Evolutionary conservation across 2,888 invertebrate genomes (phyloP).

Genomic region (Macaria notata): DNA sequence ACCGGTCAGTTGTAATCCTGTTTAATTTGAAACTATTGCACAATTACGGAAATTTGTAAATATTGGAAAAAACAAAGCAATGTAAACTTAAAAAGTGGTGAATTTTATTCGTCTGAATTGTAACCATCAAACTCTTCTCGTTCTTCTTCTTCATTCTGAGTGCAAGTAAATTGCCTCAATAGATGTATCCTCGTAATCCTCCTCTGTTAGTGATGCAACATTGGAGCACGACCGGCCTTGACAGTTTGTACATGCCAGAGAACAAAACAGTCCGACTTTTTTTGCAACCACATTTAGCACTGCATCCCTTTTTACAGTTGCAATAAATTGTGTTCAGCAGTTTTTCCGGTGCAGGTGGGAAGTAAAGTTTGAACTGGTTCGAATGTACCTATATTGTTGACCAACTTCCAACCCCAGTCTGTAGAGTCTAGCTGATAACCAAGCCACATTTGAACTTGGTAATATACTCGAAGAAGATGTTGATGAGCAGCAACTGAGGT

Average conservation of each 20-base stretch:
- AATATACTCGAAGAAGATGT: no score
- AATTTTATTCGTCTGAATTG: neutral
- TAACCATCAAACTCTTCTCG: neutral
- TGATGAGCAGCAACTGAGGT: neutral
- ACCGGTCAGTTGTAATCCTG: neutral
- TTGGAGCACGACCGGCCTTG: no score
- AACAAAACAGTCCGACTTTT: neutral
- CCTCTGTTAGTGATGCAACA: no score
- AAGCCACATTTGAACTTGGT: no score
- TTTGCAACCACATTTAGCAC: conserved; percentile 3
- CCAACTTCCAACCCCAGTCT: no score
- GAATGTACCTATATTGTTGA: no score
- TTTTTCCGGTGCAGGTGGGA: no score
- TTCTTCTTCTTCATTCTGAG: neutral
- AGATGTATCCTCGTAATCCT: no score
- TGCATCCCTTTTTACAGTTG: neutral
- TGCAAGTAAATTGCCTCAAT: no score
- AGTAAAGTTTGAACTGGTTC: no score
- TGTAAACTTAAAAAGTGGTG: neutral
- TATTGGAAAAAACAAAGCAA: neutral
- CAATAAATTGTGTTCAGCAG: conserved; percentile 1
- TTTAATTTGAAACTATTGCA: neutral
- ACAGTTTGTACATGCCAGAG: no score
- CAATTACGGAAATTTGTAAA: neutral
- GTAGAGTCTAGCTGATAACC: no score